phyloP scores from a whole-genome alignment of 2,113 vertebrate species.

The Scatophagus argus region DNA sequence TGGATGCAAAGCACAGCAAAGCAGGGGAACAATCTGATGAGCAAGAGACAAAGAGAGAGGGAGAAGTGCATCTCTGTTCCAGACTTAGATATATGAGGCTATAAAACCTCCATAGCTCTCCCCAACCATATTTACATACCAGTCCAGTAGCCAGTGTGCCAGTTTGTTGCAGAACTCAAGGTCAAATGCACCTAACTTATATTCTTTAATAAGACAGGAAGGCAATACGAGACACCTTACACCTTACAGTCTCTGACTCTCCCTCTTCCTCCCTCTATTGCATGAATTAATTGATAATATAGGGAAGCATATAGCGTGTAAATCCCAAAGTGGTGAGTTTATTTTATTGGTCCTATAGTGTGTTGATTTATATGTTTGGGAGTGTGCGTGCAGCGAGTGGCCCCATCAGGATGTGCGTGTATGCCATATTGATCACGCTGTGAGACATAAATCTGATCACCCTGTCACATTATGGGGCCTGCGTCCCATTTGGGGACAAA shows the following conservation, averaged over 20 bases:
- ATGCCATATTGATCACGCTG: not conserved
- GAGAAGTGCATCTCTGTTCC: slow-evolving; percentile 30
- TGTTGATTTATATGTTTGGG: slow-evolving; percentile 42
- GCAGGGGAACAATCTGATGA: slow-evolving; percentile 45
- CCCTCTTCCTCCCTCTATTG: slow-evolving; percentile 21
- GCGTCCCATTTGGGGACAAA: not conserved
- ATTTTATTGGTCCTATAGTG: slow-evolving; percentile 66
- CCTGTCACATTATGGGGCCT: not conserved
- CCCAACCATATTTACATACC: slow-evolving; percentile 69
- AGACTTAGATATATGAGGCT: slow-evolving; percentile 69
- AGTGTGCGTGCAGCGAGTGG: slow-evolving; percentile 1
- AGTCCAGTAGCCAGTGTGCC: slow-evolving; percentile 49
- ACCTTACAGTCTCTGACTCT: slow-evolving; percentile 31
- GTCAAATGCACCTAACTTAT: slow-evolving; percentile 71
- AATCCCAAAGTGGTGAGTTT: slow-evolving; percentile 66
- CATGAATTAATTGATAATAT: slow-evolving; percentile 72
- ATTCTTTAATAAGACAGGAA: slow-evolving; percentile 59
- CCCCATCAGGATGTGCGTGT: not conserved
- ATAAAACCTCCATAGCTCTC: slow-evolving; percentile 61
- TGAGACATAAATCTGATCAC: not conserved
- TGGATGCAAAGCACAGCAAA: slow-evolving; percentile 66
- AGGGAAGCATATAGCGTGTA: slow-evolving; percentile 55
- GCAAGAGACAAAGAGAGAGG: slow-evolving; percentile 18
- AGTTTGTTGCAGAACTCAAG: slow-evolving; percentile 72
- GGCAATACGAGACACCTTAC: slow-evolving; percentile 21